Base-by-base conservation (phyloP, 2,113 vertebrate species). In the Geococcyx californianus region DNA sequence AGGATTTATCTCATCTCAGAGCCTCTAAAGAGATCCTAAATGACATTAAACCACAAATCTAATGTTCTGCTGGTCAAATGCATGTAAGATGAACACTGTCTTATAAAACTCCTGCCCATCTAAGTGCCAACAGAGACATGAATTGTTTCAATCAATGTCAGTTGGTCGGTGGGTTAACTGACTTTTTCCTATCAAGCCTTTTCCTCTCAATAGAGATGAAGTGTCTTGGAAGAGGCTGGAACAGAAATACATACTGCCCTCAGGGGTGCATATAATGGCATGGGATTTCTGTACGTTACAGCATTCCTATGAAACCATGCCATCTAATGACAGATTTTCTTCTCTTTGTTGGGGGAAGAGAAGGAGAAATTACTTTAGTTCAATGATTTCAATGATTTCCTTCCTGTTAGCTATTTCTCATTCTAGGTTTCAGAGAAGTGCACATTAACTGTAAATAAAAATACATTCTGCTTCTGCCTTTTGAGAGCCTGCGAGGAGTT, bases 281-380 rank as follows among this genome's bases (percentile, higher is more conserved):
- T 68, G 63, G 85, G 76, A 86, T 92, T 92, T 92, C 86, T 83
- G 80, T 92, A 58, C 23, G 9, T 88, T 94, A 54, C 76, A 83
- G 28, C 92, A 92, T 95, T 96, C 94, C 90, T 96, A 88, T 69
- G 73, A 38, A 62, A 26, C 59, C 85, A 45, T 81, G 88, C 88
- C 86, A 95, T 95, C 82, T 93, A 96, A 94, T 85, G 75, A 93
- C 72, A 95, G 92, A 31, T 67, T 91, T 93, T 79, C 31, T 91
- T 86, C 80, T 80, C 62, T 87, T 68, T 64, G 66, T 86, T 3
- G 33, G 52, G 44, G 28, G 67, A 36, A 56, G 60, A 33, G 86
- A 56, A 54, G 38, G 36, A 83, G 51, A 82, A 90, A 69, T 85
- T 54, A n/a, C 21, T 54, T 82, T 64, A 56, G 18, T 51, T 85